phyloP scores from a whole-genome alignment of 53 echinoderm and acorn worm genomes.

The Apostichopus leukothele region DNA sequence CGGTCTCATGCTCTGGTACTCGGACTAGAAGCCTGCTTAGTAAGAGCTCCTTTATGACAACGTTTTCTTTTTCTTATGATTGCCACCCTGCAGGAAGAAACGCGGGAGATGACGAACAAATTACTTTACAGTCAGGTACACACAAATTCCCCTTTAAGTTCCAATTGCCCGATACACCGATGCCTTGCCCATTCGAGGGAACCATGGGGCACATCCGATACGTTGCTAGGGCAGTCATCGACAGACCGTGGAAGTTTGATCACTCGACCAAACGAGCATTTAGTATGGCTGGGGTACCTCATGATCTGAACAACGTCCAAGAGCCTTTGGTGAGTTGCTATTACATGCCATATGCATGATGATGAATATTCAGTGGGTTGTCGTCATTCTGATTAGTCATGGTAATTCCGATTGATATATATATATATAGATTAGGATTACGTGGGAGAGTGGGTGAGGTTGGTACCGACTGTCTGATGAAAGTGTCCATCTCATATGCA shows the following conservation, averaged over 20 bases:
- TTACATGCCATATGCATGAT: neutral
- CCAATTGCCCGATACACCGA: constrained; percentile 67
- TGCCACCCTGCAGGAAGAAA: too few relatives aligned
- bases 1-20: too few relatives aligned
- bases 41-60: too few relatives aligned
- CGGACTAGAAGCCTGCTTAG: too few relatives aligned
- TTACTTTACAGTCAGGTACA: constrained; percentile 58
- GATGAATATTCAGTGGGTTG: too few relatives aligned
- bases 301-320: constrained; percentile 75
- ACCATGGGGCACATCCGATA: constrained; percentile 82
- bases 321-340: constrained; percentile 71
- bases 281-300: constrained; percentile 78
- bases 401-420: too few relatives aligned
- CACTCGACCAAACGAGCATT: constrained; percentile 90
- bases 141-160: constrained; percentile 82
- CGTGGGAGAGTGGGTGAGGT: too few relatives aligned
- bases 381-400: too few relatives aligned
- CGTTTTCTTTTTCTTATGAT: too few relatives aligned
- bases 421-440: too few relatives aligned
- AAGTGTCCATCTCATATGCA: too few relatives aligned
- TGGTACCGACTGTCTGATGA: too few relatives aligned
- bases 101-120: constrained; percentile 51
- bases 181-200: constrained; percentile 94
- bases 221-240: constrained; percentile 81
- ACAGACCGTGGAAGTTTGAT: constrained; percentile 94